A percentile compares a stretch with the other conserved stretches of the same genome.
phyloP scores from a whole-genome alignment of 2,797 vertebrate genomes.

The Chloroceryle amazona region DNA sequence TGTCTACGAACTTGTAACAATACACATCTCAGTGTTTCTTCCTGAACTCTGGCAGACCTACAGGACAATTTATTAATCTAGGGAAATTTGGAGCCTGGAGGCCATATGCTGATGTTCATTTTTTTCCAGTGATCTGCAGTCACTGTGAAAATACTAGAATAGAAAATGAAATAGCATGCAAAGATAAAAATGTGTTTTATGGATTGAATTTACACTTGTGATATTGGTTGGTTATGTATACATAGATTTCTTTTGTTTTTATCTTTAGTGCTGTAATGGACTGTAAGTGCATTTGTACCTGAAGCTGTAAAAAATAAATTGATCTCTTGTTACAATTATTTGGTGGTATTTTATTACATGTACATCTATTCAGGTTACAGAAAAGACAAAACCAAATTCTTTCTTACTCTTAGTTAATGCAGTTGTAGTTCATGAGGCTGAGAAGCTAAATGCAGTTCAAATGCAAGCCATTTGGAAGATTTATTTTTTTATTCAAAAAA shows the following conservation, averaged over 20 bases:
- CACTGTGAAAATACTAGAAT: constrained; percentile 14
- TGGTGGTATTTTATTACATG: constrained; percentile 37
- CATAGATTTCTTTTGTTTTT: background rate
- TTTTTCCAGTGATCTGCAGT: background rate
- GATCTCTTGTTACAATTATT: constrained; percentile 8
- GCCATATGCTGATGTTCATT: background rate
- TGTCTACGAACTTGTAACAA: background rate
- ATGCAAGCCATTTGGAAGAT: background rate
- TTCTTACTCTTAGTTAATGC: background rate
- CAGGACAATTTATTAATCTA: background rate
- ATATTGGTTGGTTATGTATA: constrained; percentile 17
- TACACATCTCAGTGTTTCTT: background rate
- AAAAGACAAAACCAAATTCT: constrained; percentile 22
- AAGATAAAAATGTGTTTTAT: constrained; percentile 29
- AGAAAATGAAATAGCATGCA: background rate
- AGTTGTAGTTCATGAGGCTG: background rate
- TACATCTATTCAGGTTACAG: background rate
- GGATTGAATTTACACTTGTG: constrained; percentile 33
- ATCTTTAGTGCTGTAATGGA: constrained; percentile 19
- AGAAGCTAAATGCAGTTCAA: background rate
- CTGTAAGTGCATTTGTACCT: constrained; percentile 29
- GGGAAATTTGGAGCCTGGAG: background rate
- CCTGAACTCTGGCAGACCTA: background rate
- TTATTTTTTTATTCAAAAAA: background rate
- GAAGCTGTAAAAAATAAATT: constrained; percentile 42